A percentile compares a stretch with the other conserved stretches of the same genome.
Evolutionary conservation across 2,888 invertebrate species (phyloP).

Genomic region (Nesidiocoris tenuis): DNA sequence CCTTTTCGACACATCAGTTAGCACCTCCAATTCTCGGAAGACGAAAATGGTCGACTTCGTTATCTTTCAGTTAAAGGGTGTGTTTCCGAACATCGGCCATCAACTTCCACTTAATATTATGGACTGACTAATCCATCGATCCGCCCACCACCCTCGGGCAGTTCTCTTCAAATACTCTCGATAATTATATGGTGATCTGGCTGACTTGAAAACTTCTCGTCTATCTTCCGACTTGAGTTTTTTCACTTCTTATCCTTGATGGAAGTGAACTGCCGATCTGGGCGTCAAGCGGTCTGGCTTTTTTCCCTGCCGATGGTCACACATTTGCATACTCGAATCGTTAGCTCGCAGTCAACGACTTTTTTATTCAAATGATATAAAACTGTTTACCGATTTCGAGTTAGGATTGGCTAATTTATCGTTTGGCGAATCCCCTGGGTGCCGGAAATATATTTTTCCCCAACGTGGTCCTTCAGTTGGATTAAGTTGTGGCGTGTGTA

Average conservation of each 20-base stretch:
- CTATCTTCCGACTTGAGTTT: neutral
- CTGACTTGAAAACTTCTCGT: neutral
- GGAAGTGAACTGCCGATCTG: neutral
- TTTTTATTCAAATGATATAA: conserved; percentile 7
- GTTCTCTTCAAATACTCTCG: neutral
- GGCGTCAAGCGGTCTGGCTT: conserved; percentile 22
- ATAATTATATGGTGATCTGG: neutral
- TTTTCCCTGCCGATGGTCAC: neutral
- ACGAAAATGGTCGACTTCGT: neutral
- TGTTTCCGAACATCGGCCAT: neutral
- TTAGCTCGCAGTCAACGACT: neutral
- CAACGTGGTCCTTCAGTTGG: too few species aligned
- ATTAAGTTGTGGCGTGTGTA: too few species aligned
- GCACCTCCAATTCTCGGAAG: too few species aligned
- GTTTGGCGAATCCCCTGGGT: neutral
- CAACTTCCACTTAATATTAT: neutral
- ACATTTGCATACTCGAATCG: neutral
- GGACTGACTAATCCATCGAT: neutral
- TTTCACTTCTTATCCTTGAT: neutral
- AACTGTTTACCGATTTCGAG: neutral
- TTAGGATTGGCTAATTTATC: neutral
- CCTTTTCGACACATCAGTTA: too few species aligned
- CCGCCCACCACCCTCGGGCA: conserved; percentile 7
- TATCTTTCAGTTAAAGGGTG: conserved; percentile 1
- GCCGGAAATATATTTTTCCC: neutral